Evolutionary conservation across 1,140 invertebrate species (phyloP), one percentile per base, ranked within the genome.

Genomic region (Brachionus rubens): DNA sequence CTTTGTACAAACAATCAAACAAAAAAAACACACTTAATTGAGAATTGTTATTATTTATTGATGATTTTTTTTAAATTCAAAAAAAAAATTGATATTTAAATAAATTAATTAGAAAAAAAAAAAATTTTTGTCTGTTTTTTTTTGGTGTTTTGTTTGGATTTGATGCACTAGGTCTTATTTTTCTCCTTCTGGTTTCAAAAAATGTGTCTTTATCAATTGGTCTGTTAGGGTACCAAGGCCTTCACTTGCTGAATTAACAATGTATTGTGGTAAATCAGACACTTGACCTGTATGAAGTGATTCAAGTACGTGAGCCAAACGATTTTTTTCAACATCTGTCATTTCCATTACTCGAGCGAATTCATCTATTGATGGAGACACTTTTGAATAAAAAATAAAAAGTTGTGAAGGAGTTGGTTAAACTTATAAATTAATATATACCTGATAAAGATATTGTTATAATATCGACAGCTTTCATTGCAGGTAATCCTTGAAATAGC

Each of bases 231-330:
- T 72, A 10, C 68, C 68, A 12, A 72, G 33, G 24, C 68, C 68
- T 50, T 72, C 68, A 21, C 43, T 50, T 10, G 68, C 68, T 24
- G 68, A 72, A 54, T 72, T 72, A 36, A 72, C 68, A 16, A 72
- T 72, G 24, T 50, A 72, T 30, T 43, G 19, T 19, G 68, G 68
- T n/a, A 72, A 24, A n/a, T 72, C 24, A n/a, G 24, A 30, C 16
- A 72, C 16, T 48, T 72, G 68, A 21, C 68, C 68, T 26, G 68
- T 72, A 21, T 72, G 46, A 16, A 72, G 16, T 36, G 68, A 72
- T 19, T 48, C 50, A 19, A 72, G 33, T 16, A 54, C 68, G 50
- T 50, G 33, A 33, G 47, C 46, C 46, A 72, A 36, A 4, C 68
- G 28, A 36, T 50, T 54, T 41, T 16, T 72, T 41, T 76, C 75